Percentiles rank a stretch among this genome's conserved stretches.
Conservation (phyloP, 2,113 vertebrate species). For the Aplodontia rufa region DNA sequence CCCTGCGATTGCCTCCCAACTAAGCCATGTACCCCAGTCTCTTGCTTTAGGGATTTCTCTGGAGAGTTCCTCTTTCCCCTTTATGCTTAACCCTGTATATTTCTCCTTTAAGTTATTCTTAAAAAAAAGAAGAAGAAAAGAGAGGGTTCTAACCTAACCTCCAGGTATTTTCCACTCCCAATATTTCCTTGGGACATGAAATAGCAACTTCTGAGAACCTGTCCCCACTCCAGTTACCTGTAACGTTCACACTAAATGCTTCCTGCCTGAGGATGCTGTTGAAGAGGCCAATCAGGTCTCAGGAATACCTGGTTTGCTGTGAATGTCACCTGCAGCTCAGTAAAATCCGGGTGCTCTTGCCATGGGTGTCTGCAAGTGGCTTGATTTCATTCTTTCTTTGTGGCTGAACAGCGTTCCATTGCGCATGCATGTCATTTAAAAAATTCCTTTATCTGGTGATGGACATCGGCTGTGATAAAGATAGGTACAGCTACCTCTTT, state of each 20-base stretch:
- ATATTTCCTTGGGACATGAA: not conserved
- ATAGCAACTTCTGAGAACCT: not conserved
- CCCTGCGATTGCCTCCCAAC: not conserved
- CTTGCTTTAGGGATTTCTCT: not conserved
- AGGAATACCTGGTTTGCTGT: not conserved
- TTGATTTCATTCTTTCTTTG: not conserved
- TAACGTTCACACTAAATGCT: not conserved
- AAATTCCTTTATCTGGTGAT: too few species aligned
- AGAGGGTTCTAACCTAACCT: too few species aligned
- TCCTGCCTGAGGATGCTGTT: not conserved
- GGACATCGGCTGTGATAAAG: too few species aligned
- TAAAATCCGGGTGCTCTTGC: conserved; percentile 51
- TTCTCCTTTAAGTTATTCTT: not conserved
- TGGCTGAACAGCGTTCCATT: not conserved
- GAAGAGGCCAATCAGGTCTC: not conserved
- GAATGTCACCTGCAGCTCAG: not conserved
- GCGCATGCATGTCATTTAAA: not conserved
- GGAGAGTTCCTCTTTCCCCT: not conserved
- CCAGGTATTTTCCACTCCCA: not conserved
- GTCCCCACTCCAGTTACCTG: accelerated
- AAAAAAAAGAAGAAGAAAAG: not conserved
- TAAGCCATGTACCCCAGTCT: not conserved
- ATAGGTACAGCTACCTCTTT: not conserved
- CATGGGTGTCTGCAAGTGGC: not conserved
- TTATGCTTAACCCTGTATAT: not conserved